phyloP scores from a whole-genome alignment of 2,797 vertebrate genomes.

The Argentina silus region DNA sequence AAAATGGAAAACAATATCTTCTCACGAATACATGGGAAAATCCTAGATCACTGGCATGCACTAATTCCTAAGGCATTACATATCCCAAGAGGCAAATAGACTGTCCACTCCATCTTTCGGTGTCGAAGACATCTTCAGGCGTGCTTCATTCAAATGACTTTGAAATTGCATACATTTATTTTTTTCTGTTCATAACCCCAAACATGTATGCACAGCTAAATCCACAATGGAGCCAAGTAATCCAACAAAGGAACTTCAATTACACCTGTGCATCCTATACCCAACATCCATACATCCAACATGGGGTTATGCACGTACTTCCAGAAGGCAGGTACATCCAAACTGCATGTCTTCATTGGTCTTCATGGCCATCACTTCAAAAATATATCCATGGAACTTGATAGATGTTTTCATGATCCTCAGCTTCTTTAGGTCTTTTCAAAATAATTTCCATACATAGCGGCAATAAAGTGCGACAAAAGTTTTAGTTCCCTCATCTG shows the following conservation, averaged over 20 bases:
- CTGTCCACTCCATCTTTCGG: conserved; percentile 37
- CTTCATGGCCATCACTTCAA: conserved; percentile 67
- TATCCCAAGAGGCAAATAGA: conserved; percentile 35
- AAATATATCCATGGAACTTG: conserved; percentile 65
- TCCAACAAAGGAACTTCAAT: conserved; percentile 65
- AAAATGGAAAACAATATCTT: conserved; percentile 24
- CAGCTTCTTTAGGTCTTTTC: conserved; percentile 57
- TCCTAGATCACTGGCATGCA: conserved; percentile 53
- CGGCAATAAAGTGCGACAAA: conserved; percentile 21
- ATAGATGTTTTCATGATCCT: conserved; percentile 48
- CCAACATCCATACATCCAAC: conserved; percentile 72
- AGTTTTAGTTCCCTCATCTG: conserved; percentile 33
- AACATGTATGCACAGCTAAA: conserved; percentile 57
- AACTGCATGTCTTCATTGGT: conserved; percentile 57
- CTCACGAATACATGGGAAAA: conserved; percentile 48
- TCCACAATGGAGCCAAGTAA: conserved; percentile 73
- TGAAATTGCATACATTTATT: conserved; percentile 44
- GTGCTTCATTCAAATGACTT: conserved; percentile 30
- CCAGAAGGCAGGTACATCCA: conserved; percentile 64
- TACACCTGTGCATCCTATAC: conserved; percentile 65
- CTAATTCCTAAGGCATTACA: conserved; percentile 60
- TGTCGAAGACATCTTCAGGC: conserved; percentile 17
- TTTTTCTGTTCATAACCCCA: conserved; percentile 51
- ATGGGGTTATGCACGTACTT: conserved; percentile 51
- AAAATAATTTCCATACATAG: conserved; percentile 47